phyloP scores from a whole-genome alignment of 2,113 vertebrate genomes.

The Lepisosteus osseus region DNA sequence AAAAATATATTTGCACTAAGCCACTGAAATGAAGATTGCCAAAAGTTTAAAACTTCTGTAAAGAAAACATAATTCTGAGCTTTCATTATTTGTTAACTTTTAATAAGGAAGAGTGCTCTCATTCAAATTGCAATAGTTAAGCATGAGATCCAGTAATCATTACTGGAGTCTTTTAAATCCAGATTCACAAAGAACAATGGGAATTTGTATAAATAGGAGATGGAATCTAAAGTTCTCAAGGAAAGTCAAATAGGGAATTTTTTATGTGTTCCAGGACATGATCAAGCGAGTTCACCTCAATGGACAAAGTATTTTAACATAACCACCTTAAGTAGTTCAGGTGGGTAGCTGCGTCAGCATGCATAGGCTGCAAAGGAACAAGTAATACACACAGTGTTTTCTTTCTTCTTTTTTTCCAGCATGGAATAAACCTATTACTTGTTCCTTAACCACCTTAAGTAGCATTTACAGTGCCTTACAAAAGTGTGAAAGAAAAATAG shows the following conservation, averaged over 20 bases:
- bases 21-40: slow-evolving; percentile 12
- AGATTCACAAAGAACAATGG: background rate
- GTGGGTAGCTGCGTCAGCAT: too few relatives aligned
- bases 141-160: background rate
- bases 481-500: too few relatives aligned
- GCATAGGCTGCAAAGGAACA: too few relatives aligned
- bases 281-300: background rate
- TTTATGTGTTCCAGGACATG: background rate
- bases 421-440: too few relatives aligned
- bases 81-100: background rate
- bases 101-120: background rate
- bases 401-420: too few relatives aligned
- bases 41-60: background rate
- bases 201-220: background rate
- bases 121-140: background rate
- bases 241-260: background rate
- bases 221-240: background rate
- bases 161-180: background rate
- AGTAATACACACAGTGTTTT: too few relatives aligned
- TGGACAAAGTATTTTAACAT: background rate
- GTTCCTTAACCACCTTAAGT: too few relatives aligned
- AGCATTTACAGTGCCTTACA: too few relatives aligned
- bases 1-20: background rate
- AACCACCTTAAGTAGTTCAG: too few relatives aligned
- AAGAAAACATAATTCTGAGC: background rate